Evolutionary conservation across 2,113 vertebrate species (phyloP).

Genomic region (Rutilus rutilus): DNA sequence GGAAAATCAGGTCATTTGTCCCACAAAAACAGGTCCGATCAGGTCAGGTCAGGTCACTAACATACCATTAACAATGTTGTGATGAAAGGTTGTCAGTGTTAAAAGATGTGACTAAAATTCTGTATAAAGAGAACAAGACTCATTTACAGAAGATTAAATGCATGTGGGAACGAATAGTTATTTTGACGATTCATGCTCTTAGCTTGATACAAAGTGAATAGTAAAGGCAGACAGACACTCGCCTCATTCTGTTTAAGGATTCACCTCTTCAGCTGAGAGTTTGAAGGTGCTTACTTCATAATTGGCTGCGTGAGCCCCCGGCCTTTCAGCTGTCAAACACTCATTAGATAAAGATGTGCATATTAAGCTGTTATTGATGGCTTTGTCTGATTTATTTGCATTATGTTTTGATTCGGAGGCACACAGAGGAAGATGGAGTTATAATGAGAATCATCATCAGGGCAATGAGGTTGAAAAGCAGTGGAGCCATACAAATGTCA

Average conservation of each 20-base stretch:
- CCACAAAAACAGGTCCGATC: not conserved
- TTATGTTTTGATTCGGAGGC: conserved; percentile 32
- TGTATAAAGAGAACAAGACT: not conserved
- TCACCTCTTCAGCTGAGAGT: conserved; percentile 27
- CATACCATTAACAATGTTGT: not conserved
- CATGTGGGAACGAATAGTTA: not conserved
- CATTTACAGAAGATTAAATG: conserved; percentile 17
- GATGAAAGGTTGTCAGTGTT: not conserved
- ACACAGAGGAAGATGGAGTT: conserved; percentile 36
- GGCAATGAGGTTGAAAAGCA: conserved; percentile 46
- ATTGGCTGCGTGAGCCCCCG: conserved; percentile 22
- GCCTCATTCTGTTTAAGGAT: conserved; percentile 6
- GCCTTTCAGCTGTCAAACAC: conserved; percentile 21
- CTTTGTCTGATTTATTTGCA: conserved; percentile 41
- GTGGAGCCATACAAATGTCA: conserved; percentile 42
- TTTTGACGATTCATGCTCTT: conserved; percentile 25
- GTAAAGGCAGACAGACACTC: conserved; percentile 1
- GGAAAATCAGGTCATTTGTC: not conserved
- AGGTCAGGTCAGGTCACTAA: too few relatives aligned
- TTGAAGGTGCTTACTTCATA: conserved; percentile 39
- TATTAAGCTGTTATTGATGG: conserved; percentile 40
- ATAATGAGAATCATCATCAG: conserved; percentile 44
- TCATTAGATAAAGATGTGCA: conserved; percentile 22
- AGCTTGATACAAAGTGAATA: not conserved
- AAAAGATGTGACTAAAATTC: not conserved